Evolutionary conservation across 2,888 invertebrate genomes (phyloP).

Genomic region (Eupithecia centaureata): DNA sequence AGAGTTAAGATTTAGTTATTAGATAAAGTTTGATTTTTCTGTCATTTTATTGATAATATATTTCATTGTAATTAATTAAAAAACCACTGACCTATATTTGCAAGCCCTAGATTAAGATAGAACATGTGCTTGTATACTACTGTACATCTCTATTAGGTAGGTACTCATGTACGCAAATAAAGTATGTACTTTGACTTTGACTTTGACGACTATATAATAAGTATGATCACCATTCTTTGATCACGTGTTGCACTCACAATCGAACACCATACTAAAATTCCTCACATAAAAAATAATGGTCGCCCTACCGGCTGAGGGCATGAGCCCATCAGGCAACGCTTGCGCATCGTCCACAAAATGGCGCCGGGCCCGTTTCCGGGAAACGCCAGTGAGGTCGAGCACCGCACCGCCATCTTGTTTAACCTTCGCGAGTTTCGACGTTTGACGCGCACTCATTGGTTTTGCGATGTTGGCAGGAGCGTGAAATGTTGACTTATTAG

Average conservation of each 20-base stretch:
- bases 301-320: slow-evolving; percentile 33
- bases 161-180: too few relatives aligned
- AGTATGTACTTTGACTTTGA: too few relatives aligned
- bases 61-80: too few relatives aligned
- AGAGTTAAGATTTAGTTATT: not conserved
- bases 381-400: slow-evolving; percentile 56
- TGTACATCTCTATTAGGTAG: too few relatives aligned
- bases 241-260: not conserved
- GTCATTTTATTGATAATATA: too few relatives aligned
- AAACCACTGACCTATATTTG: too few relatives aligned
- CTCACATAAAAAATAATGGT: slow-evolving; percentile 17
- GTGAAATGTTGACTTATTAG: slow-evolving; percentile 7
- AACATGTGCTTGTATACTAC: too few relatives aligned
- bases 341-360: slow-evolving; percentile 51
- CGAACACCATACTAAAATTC: not conserved
- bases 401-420: slow-evolving; percentile 40
- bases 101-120: too few relatives aligned
- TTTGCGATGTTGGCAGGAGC: slow-evolving; percentile 23
- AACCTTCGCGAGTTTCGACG: slow-evolving; percentile 20
- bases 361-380: slow-evolving; percentile 62
- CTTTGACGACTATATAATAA: too few relatives aligned
- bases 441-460: slow-evolving; percentile 21
- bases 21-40: too few relatives aligned
- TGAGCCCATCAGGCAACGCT: slow-evolving; percentile 33
- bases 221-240: too few relatives aligned